These are phyloP conservation scores for Ageneiosus marmoratus DNA, from an alignment of 2,113 vertebrate species.

Conservation along the genomic window DNA sequence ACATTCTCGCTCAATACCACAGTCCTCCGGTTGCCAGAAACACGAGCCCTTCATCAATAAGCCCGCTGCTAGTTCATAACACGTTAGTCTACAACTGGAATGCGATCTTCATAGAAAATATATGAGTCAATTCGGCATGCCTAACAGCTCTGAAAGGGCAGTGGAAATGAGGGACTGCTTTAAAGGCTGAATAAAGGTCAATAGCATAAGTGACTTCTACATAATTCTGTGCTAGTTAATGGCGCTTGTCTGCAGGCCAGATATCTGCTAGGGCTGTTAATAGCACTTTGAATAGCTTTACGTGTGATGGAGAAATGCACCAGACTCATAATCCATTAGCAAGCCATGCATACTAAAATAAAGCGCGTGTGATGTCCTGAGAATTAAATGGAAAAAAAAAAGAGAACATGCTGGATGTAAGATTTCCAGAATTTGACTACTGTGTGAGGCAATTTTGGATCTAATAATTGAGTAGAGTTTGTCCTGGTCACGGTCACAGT, in stretches of 20 bases:
- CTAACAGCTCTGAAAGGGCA: slow-evolving; percentile 43
- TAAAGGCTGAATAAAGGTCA: slow-evolving; percentile 21
- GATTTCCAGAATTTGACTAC: background rate
- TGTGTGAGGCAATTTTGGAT: background rate
- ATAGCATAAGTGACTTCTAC: slow-evolving; percentile 29
- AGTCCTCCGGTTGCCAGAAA: slow-evolving; percentile 52
- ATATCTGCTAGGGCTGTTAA: slow-evolving; percentile 27
- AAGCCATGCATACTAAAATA: background rate
- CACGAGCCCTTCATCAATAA: slow-evolving; percentile 63
- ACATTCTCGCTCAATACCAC: slow-evolving; percentile 43
- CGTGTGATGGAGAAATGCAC: background rate
- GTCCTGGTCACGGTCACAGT: background rate
- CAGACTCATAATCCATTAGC: slow-evolving; percentile 26
- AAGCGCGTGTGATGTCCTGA: background rate
- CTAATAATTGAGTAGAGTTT: background rate
- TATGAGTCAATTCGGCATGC: slow-evolving; percentile 50
- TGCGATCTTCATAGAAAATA: slow-evolving; percentile 62
- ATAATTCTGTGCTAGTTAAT: slow-evolving; percentile 29
- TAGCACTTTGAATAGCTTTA: slow-evolving; percentile 3
- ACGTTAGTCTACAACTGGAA: slow-evolving; percentile 59
- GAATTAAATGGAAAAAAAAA: background rate
- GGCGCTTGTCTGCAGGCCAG: slow-evolving; percentile 20
- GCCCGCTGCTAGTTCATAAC: slow-evolving; percentile 54
- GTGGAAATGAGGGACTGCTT: slow-evolving; percentile 26
- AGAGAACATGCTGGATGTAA: background rate